Conservation (phyloP, 2,888 invertebrate genomes). For the Platynereis dumerilii region DNA sequence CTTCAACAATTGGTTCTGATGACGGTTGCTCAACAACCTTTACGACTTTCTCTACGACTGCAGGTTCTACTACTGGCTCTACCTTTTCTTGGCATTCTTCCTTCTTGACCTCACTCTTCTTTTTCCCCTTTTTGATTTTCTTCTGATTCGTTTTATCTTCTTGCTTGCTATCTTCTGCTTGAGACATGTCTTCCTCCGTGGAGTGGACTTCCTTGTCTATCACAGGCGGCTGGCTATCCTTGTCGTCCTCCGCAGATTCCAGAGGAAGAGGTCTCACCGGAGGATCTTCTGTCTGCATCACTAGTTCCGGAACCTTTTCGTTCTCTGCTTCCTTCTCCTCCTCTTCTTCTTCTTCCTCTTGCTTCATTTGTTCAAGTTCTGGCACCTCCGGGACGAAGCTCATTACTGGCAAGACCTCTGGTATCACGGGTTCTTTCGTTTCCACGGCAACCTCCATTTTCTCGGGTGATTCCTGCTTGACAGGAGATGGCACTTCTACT, state of each 20-base stretch:
- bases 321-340: conserved; percentile 1
- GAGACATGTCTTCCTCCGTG: neutral
- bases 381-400: too few species aligned
- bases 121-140: conserved; percentile 3
- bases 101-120: neutral
- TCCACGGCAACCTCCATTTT: too few species aligned
- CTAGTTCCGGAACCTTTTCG: neutral
- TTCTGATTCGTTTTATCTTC: conserved; percentile 9
- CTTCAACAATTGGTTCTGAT: neutral
- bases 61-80: neutral
- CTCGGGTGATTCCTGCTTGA: too few species aligned
- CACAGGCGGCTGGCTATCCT: neutral
- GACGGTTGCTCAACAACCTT: neutral
- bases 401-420: too few species aligned
- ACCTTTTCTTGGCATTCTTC: neutral
- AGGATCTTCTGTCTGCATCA: neutral
- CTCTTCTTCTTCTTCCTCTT: conserved; percentile 11
- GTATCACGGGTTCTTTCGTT: too few species aligned
- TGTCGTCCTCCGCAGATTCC: neutral
- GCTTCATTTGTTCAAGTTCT: neutral
- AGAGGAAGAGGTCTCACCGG: too few species aligned
- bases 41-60: neutral
- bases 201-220: conserved; percentile 3
- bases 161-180: neutral
- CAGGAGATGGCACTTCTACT: too few species aligned